Evolutionary conservation across 1,140 invertebrate genomes (phyloP).

Genomic region (Chironomus striatipennis): DNA sequence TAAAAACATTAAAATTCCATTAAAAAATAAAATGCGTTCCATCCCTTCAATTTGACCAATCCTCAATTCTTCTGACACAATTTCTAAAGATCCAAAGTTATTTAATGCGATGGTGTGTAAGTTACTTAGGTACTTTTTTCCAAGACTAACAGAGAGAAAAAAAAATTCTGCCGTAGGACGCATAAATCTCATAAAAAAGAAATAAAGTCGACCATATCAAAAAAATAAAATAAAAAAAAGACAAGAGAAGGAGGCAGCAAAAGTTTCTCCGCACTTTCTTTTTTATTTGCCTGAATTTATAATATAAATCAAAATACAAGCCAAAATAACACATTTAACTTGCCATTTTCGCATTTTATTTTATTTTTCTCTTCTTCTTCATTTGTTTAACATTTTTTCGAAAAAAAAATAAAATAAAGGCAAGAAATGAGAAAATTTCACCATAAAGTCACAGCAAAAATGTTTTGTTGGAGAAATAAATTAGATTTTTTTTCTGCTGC

Average conservation of each 20-base stretch:
- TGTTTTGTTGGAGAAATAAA: too few relatives aligned
- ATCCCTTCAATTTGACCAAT: too few relatives aligned
- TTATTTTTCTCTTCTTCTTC: too few relatives aligned
- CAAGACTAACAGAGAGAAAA: too few relatives aligned
- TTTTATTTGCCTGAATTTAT: background rate
- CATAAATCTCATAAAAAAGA: slow-evolving; percentile 5
- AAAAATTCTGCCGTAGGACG: background rate
- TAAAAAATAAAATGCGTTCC: too few relatives aligned
- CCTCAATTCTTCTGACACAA: too few relatives aligned
- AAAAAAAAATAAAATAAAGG: background rate
- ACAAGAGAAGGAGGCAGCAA: background rate
- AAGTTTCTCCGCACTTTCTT: background rate
- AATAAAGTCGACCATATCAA: slow-evolving; percentile 10
- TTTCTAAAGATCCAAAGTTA: too few relatives aligned
- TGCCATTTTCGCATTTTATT: background rate
- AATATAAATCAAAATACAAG: slow-evolving; percentile 9
- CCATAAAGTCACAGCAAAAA: too few relatives aligned
- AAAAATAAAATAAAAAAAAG: background rate
- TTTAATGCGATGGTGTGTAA: too few relatives aligned
- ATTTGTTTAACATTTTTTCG: background rate
- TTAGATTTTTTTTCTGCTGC: too few relatives aligned
- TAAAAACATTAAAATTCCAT: too few relatives aligned
- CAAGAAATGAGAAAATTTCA: background rate
- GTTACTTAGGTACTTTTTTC: too few relatives aligned
- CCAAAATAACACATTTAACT: slow-evolving; percentile 14